A percentile compares a stretch with the other conserved stretches of the same genome.
Evolutionary conservation across 2,113 vertebrate species (phyloP).

Genomic region (Notarius quadriscutis): DNA sequence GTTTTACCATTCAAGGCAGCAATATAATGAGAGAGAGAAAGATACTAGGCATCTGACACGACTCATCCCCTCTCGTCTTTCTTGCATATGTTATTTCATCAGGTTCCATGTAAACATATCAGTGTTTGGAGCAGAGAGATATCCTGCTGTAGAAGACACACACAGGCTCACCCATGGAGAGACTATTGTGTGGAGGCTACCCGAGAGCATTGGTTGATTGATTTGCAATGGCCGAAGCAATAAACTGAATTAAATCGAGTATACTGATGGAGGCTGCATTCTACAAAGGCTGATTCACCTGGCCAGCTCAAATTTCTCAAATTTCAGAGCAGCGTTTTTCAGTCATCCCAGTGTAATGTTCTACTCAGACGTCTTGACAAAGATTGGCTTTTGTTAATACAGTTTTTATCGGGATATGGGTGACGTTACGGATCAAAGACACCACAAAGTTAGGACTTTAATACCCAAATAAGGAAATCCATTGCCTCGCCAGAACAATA

Average conservation of each 20-base stretch:
- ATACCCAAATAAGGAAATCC: background rate
- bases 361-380: background rate
- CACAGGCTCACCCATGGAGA: conserved; percentile 42
- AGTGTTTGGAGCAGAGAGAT: conserved; percentile 47
- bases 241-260: conserved; percentile 25
- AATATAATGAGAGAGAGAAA: background rate
- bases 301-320: background rate
- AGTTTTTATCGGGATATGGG: background rate
- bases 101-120: conserved; percentile 45
- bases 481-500: background rate
- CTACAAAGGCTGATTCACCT: conserved; percentile 7
- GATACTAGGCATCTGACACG: conserved; percentile 7
- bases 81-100: conserved; percentile 55
- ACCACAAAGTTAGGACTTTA: background rate
- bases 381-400: background rate
- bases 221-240: conserved; percentile 36
- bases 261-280: conserved; percentile 20
- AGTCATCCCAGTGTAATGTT: background rate
- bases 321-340: background rate
- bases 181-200: conserved; percentile 39
- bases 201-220: conserved; percentile 33
- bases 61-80: background rate
- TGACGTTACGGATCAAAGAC: background rate
- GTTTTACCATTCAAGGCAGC: background rate
- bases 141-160: conserved; percentile 47